Evolutionary conservation across 2,113 vertebrate genomes (phyloP).

Genomic region (Calidris pugnax): DNA sequence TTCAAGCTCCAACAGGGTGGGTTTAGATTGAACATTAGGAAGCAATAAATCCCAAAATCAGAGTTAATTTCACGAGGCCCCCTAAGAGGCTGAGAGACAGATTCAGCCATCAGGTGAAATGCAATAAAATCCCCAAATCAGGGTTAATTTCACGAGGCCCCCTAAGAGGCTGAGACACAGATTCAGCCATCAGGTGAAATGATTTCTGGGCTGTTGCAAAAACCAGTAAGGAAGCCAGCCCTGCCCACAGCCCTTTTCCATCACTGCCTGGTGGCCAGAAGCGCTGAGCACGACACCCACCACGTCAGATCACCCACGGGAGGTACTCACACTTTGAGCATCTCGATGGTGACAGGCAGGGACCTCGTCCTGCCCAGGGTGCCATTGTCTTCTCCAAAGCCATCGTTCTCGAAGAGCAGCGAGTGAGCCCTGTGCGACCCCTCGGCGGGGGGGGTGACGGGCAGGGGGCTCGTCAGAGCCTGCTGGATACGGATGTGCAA

Average conservation of each 20-base stretch:
- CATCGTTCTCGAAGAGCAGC: slow-evolving; percentile 87
- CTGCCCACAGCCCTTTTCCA: not conserved
- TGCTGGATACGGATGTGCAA: slow-evolving; percentile 97
- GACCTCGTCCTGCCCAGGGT: slow-evolving; percentile 80
- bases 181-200: not conserved
- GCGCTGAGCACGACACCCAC: not conserved
- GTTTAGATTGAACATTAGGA: too few relatives aligned
- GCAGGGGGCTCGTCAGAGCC: slow-evolving; percentile 90
- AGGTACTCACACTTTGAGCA: slow-evolving; percentile 93
- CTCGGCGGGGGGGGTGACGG: slow-evolving; percentile 82
- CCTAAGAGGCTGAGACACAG: not conserved
- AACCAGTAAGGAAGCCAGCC: not conserved
- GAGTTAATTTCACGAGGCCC: too few relatives aligned
- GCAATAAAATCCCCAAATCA: not conserved
- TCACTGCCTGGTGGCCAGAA: not conserved
- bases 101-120: too few relatives aligned
- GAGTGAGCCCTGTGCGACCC: slow-evolving; percentile 90
- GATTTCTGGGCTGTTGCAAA: not conserved
- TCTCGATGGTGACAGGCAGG: slow-evolving; percentile 93
- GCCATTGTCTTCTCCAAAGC: slow-evolving; percentile 79
- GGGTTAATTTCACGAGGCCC: not conserved
- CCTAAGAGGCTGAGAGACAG: too few relatives aligned
- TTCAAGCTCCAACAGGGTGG: too few relatives aligned
- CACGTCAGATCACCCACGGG: accelerated
- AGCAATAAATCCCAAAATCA: too few relatives aligned